These are phyloP conservation scores for Anoplolepis gracilipes DNA, from an alignment of 1,140 invertebrate species.

Conservation along the genomic window DNA sequence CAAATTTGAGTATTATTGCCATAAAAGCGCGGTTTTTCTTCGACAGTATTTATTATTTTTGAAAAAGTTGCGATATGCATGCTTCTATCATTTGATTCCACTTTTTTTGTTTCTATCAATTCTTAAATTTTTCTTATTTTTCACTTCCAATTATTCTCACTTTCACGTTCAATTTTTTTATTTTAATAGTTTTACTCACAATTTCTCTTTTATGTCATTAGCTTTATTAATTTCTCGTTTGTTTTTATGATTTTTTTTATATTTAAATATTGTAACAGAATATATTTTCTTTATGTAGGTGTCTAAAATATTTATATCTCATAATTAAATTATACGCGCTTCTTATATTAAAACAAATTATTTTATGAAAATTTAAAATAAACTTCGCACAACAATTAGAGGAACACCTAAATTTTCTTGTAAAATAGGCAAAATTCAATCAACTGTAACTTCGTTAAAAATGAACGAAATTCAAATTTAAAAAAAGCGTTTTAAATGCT, in stretches of 20 bases:
- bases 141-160: neutral
- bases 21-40: no score
- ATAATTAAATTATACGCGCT: neutral
- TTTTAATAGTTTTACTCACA: neutral
- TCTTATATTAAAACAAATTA: neutral
- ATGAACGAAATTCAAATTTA: no score
- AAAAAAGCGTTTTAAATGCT: no score
- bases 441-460: no score
- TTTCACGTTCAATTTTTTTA: neutral
- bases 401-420: no score
- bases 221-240: neutral
- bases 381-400: no score
- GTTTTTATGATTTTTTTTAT: neutral
- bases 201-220: neutral
- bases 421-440: no score
- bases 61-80: neutral
- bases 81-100: neutral
- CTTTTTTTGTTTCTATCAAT: conserved; percentile 13
- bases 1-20: neutral
- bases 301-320: neutral
- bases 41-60: no score
- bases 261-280: neutral
- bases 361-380: no score
- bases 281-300: neutral
- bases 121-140: neutral